Conservation (phyloP, 2,113 vertebrate genomes). For the Riparia riparia region DNA sequence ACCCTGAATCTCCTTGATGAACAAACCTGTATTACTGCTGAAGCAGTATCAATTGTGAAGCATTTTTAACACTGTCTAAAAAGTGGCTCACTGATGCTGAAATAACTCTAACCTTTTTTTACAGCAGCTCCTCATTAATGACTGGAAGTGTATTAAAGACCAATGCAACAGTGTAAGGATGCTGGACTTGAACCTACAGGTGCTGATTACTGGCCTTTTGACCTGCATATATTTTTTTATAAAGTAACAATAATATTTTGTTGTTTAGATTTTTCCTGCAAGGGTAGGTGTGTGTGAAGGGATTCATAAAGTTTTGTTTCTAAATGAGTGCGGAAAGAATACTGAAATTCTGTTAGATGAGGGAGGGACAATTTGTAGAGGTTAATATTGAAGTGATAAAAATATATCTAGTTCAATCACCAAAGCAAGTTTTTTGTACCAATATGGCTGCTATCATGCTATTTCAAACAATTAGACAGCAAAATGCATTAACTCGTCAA, state of each 20-base stretch:
- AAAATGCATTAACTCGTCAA: no score
- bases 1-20: background rate
- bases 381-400: background rate
- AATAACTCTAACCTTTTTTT: background rate
- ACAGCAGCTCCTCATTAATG: background rate
- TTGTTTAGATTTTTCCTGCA: background rate
- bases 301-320: background rate
- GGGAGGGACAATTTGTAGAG: background rate
- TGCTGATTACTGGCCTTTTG: background rate
- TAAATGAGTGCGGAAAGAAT: background rate
- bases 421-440: background rate
- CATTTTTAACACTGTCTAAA: background rate
- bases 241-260: background rate
- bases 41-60: background rate
- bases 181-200: background rate
- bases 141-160: background rate
- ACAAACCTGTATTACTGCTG: background rate
- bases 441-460: background rate
- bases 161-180: background rate
- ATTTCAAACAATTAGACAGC: background rate
- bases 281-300: fast-evolving
- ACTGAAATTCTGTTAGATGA: background rate
- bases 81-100: background rate
- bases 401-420: background rate
- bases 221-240: background rate